Percentiles rank a stretch among this genome's conserved stretches.
Conservation (phyloP, 1,140 invertebrate species). For the Venturia canescens region DNA sequence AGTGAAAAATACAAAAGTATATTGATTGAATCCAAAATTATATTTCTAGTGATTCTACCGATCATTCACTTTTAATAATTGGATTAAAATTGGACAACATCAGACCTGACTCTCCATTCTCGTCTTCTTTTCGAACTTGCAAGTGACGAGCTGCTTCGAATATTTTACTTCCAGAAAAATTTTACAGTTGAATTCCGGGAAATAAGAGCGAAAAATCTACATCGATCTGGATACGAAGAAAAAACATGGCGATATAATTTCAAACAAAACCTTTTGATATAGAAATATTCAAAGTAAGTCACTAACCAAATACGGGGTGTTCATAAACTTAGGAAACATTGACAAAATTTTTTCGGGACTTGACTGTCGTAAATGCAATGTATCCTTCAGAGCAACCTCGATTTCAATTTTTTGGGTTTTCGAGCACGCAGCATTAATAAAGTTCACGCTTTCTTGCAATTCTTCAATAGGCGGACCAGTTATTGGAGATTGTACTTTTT, state of each 20-base stretch:
- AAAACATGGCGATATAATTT: no score
- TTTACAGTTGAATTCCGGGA: neutral
- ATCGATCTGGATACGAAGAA: neutral
- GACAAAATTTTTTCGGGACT: slow-evolving; percentile 19
- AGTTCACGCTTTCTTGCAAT: neutral
- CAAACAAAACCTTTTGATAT: no score
- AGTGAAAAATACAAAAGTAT: no score
- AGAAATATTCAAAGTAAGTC: neutral
- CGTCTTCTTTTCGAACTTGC: no score
- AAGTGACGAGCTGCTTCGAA: neutral
- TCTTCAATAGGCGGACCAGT: neutral
- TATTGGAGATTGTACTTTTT: neutral
- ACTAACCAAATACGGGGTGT: slow-evolving; percentile 41
- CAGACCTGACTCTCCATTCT: no score
- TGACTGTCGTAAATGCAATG: neutral
- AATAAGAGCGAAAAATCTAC: neutral
- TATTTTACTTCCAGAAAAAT: neutral
- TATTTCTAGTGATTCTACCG: no score
- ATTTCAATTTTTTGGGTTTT: slow-evolving; percentile 36
- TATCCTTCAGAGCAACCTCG: slow-evolving; percentile 18
- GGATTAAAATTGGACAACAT: no score
- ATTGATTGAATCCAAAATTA: no score
- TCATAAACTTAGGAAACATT: slow-evolving; percentile 28
- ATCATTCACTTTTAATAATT: no score
- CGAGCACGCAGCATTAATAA: slow-evolving; percentile 19